These are phyloP conservation scores for Brachynemurus nebulosus DNA, from an alignment of 2,888 invertebrate species.

Conservation along the genomic window DNA sequence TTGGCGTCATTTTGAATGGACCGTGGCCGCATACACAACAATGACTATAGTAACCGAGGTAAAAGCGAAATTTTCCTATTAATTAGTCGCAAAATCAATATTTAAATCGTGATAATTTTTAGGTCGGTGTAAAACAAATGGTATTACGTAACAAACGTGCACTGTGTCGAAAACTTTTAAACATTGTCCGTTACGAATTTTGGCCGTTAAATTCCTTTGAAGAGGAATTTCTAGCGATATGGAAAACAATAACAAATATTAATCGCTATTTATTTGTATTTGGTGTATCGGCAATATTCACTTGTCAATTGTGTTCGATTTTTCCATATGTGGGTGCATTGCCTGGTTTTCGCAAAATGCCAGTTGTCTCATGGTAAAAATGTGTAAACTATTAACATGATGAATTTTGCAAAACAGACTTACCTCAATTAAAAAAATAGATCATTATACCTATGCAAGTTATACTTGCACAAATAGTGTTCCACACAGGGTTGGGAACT, in stretches of 20 bases:
- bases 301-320: conserved; percentile 6
- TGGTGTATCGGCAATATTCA: neutral
- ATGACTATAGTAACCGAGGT: too few species aligned
- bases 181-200: neutral
- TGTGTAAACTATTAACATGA: too few species aligned
- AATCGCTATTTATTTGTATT: conserved; percentile 6
- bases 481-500: too few species aligned
- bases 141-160: neutral
- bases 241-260: conserved; percentile 7
- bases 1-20: too few species aligned
- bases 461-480: too few species aligned
- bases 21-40: too few species aligned
- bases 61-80: too few species aligned
- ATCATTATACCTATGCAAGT: too few species aligned
- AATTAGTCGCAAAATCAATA: too few species aligned
- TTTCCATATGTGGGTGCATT: conserved; percentile 4
- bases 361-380: conserved; percentile 7
- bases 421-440: too few species aligned
- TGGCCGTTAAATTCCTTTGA: conserved; percentile 7
- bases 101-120: too few species aligned
- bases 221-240: neutral
- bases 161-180: neutral
- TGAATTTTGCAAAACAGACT: too few species aligned
- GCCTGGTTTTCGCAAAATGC: neutral
- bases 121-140: neutral